Evolutionary conservation across 2,113 vertebrate species (phyloP).

Genomic region (Malurus elegans): DNA sequence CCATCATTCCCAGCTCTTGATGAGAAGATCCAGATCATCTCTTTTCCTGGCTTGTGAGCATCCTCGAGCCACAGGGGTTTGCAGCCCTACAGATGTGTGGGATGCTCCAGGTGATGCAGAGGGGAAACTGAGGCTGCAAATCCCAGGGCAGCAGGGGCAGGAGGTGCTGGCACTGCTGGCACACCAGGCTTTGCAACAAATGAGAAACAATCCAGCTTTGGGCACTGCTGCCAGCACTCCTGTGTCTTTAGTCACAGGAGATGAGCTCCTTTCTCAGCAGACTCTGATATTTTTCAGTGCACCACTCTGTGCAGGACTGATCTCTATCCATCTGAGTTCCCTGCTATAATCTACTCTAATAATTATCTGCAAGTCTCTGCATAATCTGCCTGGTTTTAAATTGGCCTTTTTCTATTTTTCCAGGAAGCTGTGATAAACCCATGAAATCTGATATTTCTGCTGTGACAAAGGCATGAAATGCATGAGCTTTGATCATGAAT

Average conservation of each 20-base stretch:
- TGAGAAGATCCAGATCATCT: background rate
- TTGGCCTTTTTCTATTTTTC: background rate
- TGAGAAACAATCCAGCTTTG: background rate
- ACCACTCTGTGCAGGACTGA: background rate
- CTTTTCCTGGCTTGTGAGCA: background rate
- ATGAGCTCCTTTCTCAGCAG: background rate
- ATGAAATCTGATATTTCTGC: constrained; percentile 59
- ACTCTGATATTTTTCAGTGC: background rate
- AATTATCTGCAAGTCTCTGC: constrained; percentile 36
- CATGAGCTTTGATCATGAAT: constrained; percentile 57
- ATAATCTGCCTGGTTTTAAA: constrained; percentile 47
- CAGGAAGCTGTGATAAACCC: constrained; percentile 1
- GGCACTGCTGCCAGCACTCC: background rate
- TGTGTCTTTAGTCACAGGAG: background rate
- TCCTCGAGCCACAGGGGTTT: background rate
- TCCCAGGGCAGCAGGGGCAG: background rate
- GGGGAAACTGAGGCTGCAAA: background rate
- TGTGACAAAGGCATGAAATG: constrained; percentile 62
- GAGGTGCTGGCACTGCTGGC: background rate
- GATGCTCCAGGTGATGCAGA: background rate
- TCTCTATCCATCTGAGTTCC: background rate
- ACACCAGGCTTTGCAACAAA: background rate
- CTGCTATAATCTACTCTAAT: constrained; percentile 4
- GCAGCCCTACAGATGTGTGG: background rate
- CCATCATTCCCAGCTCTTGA: background rate